These are phyloP conservation scores for Florisuga fusca DNA, from an alignment of 2,797 vertebrate genomes.

Conservation along the genomic window DNA sequence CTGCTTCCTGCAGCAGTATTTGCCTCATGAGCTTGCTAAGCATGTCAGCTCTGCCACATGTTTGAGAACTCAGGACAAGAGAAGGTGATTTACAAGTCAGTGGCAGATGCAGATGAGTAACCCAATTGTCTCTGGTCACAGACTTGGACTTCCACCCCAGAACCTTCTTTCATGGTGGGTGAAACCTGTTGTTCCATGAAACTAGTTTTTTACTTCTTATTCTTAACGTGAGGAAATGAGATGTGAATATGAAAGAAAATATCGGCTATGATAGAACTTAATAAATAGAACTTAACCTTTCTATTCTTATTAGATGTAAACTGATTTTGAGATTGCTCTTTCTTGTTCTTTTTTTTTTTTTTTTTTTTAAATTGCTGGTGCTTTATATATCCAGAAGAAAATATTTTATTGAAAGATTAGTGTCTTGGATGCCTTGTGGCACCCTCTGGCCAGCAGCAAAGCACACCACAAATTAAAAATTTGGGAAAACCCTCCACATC, in stretches of 20 bases:
- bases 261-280: neutral
- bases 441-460: conserved; percentile 23
- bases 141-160: neutral
- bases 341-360: neutral
- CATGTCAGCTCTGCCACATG: neutral
- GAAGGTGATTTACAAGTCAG: conserved; percentile 21
- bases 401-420: conserved; percentile 56
- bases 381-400: conserved; percentile 33
- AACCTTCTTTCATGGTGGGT: neutral
- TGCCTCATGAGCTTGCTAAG: neutral
- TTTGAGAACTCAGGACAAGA: neutral
- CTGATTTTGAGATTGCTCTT: conserved; percentile 40
- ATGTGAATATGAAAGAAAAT: conserved; percentile 64
- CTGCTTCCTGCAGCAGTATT: neutral
- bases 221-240: conserved; percentile 49
- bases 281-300: conserved; percentile 64
- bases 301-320: conserved; percentile 38
- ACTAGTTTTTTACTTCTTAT: conserved; percentile 44
- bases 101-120: neutral
- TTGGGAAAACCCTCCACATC: neutral
- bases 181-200: neutral
- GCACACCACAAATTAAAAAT: conserved; percentile 48
- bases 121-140: neutral
- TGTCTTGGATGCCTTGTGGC: neutral
- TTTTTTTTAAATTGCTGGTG: neutral